Percentiles rank a stretch among this genome's conserved stretches.
Evolutionary conservation across 2,113 vertebrate genomes (phyloP).

Genomic region (Trachemys scripta): DNA sequence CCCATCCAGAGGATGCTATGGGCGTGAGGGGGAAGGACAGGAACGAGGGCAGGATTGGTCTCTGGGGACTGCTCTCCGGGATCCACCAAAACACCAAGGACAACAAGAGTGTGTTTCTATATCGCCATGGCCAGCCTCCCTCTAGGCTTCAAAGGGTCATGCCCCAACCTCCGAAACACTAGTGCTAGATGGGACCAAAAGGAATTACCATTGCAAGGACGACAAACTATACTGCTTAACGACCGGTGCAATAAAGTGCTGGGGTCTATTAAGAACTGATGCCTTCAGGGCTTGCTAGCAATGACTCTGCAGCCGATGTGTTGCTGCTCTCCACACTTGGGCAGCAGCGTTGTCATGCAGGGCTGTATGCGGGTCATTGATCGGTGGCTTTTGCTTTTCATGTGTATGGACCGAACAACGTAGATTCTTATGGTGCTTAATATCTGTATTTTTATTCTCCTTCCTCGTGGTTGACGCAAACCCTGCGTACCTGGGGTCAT

Average conservation of each 20-base stretch:
- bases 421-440: constrained; percentile 79
- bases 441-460: constrained; percentile 46
- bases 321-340: not conserved
- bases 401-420: constrained; percentile 68
- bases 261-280: not conserved
- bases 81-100: not conserved
- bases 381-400: constrained; percentile 43
- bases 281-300: not conserved
- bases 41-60: not conserved
- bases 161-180: not conserved
- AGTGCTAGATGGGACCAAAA: not conserved
- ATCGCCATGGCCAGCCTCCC: constrained; percentile 35
- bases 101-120: not conserved
- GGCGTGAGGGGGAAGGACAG: not conserved
- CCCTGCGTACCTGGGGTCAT: fast-evolving
- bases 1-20: not conserved
- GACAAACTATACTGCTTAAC: not conserved
- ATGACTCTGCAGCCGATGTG: not conserved
- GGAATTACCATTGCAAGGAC: not conserved
- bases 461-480: not conserved
- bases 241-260: not conserved
- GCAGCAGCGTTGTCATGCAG: not conserved
- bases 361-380: constrained; percentile 47
- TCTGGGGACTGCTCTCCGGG: not conserved
- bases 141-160: not conserved